Base-by-base conservation (phyloP, 1,140 invertebrate species). In the Sminthurides bifidus region DNA sequence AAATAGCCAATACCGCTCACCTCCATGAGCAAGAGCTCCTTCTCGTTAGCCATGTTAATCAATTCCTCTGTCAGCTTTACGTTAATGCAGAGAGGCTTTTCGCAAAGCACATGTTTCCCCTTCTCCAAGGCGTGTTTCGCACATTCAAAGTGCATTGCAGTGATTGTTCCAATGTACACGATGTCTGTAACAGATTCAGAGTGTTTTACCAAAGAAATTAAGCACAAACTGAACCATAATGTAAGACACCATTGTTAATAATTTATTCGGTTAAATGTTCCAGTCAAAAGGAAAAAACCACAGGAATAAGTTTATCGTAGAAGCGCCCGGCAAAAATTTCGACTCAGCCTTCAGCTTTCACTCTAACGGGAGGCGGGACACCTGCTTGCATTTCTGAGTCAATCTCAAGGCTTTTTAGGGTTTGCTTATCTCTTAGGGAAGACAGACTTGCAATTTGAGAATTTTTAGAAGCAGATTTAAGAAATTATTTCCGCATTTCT, bases 41-140 rank as follows among this genome's bases (percentile, higher is more conserved):
- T 82, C 3, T 70, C 64, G 56, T 71, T 73, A 0, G 84, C 82
- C 37, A 68, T 60, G 1, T 76, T 70, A 0, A 85, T 68, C 21
- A 87, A 62, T 58, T 77, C 75, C 49, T 73, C 70, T 0, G 79
- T 75, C 69, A 85, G 77, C 59, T 80, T 80, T 23, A 75, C 68
- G 67, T 84, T 87, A 67, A 89, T 70, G 19, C 81, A 81, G 43
- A 91, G 69, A 1, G 87, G 85, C 69, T 92, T 92, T 68, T 92
- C 88, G 67, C 85, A 87, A 1, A 92, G 69, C 2, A 91, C 82
- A 62, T 84, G 80, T 69, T 91, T 91, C 0, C 84, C 83, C 66
- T 79, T 75, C 54, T 81, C 75, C 14, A 92, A 67, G 73, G 84
- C 82, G 60, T 85, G 55, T 65, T 80, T 81, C 0, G 75, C 72